These are phyloP conservation scores for Napeogenes sylphis DNA, from an alignment of 2,888 invertebrate species.

Conservation along the genomic window DNA sequence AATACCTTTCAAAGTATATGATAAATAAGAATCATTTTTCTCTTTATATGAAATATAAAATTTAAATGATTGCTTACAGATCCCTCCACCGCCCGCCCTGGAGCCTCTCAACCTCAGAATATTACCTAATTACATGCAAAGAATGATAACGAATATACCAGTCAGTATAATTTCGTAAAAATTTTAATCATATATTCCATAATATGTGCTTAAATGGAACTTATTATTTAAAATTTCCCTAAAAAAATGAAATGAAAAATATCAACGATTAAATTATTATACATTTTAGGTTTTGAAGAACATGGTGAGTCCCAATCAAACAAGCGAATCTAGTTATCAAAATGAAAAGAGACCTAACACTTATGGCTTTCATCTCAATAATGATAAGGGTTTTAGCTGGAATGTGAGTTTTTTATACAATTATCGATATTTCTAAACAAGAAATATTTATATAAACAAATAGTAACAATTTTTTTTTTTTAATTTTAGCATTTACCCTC, in stretches of 20 bases:
- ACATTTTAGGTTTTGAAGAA: not conserved
- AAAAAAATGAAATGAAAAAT: constrained; percentile 5
- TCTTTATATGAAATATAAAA: too few species aligned
- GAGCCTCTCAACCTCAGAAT: constrained; percentile 10
- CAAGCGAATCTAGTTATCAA: not conserved
- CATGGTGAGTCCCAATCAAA: not conserved
- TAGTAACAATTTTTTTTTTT: not conserved
- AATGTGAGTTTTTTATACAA: constrained; percentile 24
- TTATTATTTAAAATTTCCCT: not conserved
- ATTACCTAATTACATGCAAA: constrained; percentile 14
- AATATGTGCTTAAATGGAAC: not conserved
- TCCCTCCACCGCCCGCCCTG: constrained; percentile 19
- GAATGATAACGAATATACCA: constrained; percentile 15
- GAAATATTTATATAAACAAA: too few species aligned
- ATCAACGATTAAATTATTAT: not conserved
- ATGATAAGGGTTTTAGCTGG: constrained; percentile 21
- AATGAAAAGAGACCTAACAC: constrained; percentile 13
- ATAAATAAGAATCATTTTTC: too few species aligned
- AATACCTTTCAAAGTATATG: too few species aligned
- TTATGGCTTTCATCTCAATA: constrained; percentile 24
- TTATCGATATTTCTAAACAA: too few species aligned
- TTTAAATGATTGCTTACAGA: constrained; percentile 14
- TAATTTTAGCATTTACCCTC: not conserved
- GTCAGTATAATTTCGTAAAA: constrained; percentile 18
- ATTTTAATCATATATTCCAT: not conserved